Percentiles rank a stretch among this genome's conserved stretches.
phyloP scores from a whole-genome alignment of 2,797 vertebrate species.

The Megalops cyprinoides region DNA sequence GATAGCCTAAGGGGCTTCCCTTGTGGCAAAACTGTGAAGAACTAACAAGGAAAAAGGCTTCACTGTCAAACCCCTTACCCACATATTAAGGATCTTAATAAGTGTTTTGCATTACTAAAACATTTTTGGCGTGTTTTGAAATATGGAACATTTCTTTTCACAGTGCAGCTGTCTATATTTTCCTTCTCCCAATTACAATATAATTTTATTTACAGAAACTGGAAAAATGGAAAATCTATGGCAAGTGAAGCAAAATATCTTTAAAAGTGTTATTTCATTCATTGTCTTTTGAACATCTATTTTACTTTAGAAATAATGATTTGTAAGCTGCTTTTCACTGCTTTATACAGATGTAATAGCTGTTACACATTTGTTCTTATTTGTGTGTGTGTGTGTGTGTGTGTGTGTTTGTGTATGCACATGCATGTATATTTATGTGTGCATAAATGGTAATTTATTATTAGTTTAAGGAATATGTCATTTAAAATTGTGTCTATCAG shows the following conservation, averaged over 20 bases:
- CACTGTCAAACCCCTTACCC: background rate
- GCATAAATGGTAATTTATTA: constrained; percentile 12
- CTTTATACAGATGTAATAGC: background rate
- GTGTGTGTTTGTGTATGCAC: background rate
- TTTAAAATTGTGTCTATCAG: background rate
- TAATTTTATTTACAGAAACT: background rate
- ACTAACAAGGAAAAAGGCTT: background rate
- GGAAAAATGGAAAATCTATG: background rate
- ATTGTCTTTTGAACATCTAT: background rate
- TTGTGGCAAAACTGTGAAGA: background rate
- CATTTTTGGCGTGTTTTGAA: background rate
- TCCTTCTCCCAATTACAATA: background rate
- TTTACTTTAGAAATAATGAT: background rate
- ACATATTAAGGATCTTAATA: background rate
- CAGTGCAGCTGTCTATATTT: background rate
- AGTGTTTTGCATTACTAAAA: background rate
- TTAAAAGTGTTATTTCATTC: too few relatives aligned
- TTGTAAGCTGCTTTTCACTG: background rate
- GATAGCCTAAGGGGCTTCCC: background rate
- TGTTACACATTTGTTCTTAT: background rate
- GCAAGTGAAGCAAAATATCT: background rate
- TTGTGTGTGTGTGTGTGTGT: background rate
- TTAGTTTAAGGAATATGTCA: constrained; percentile 24
- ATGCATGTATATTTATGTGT: background rate
- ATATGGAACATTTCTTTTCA: background rate